Evolutionary conservation across 1,140 invertebrate genomes (phyloP).

Genomic region (Drosophila guanche): DNA sequence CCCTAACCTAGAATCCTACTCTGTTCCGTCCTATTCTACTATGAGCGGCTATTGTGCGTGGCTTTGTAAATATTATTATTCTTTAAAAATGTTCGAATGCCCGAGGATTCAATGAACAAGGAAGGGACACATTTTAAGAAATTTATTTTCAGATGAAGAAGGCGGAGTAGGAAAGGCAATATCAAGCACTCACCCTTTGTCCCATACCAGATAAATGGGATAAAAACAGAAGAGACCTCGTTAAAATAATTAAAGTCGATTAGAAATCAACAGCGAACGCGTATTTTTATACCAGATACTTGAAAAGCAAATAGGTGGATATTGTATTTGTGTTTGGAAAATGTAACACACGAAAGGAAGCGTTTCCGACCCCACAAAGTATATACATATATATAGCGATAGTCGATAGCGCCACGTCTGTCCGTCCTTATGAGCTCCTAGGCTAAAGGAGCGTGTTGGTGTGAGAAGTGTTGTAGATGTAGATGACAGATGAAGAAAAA

Average conservation of each 20-base stretch:
- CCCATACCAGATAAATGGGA: conserved; percentile 71
- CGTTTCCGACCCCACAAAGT: too few relatives aligned
- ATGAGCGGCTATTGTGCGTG: conserved; percentile 71
- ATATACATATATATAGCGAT: too few relatives aligned
- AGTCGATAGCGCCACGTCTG: too few relatives aligned
- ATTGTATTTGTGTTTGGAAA: too few relatives aligned
- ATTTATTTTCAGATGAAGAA: conserved; percentile 42
- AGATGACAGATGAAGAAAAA: too few relatives aligned
- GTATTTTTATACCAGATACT: conserved; percentile 24
- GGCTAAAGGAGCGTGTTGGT: too few relatives aligned
- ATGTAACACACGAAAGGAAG: too few relatives aligned
- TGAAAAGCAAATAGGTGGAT: too few relatives aligned
- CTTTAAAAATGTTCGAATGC: conserved; percentile 59
- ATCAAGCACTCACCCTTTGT: conserved; percentile 77
- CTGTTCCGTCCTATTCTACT: conserved; percentile 2
- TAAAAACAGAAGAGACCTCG: conserved; percentile 48
- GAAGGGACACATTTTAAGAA: conserved; percentile 34
- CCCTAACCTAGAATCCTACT: conserved; percentile 40
- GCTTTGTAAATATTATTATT: conserved; percentile 78
- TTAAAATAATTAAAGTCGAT: conserved; percentile 81
- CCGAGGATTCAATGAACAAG: conserved; percentile 26
- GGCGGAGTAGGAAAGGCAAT: conserved; percentile 68
- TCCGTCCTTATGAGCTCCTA: too few relatives aligned
- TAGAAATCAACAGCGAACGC: conserved; percentile 67
- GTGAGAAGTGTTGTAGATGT: too few relatives aligned